Evolutionary conservation across 1,140 invertebrate genomes (phyloP).

Genomic region (Drosophila mauritiana): DNA sequence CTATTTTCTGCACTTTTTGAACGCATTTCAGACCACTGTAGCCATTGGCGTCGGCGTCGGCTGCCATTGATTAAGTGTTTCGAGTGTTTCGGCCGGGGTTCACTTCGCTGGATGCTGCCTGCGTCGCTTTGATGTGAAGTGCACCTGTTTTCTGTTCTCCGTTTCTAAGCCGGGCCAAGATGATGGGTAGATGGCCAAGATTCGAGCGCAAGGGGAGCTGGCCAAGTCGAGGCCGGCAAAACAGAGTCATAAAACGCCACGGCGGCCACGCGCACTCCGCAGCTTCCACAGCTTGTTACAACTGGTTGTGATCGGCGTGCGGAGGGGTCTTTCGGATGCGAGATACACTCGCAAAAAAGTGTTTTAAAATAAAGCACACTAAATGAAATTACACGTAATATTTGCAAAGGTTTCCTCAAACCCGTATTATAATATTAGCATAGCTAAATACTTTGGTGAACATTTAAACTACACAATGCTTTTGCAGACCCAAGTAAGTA

Average conservation of each 20-base stretch:
- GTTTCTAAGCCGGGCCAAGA: slow-evolving; percentile 45
- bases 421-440: no score
- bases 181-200: slow-evolving; percentile 9
- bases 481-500: no score
- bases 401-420: no score
- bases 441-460: no score
- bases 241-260: slow-evolving; percentile 80
- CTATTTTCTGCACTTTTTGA: background rate
- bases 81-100: slow-evolving; percentile 57
- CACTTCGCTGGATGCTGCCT: slow-evolving; percentile 36
- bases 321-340: slow-evolving; percentile 1
- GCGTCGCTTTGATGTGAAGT: slow-evolving; percentile 73
- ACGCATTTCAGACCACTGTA: slow-evolving; percentile 25
- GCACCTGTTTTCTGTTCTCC: slow-evolving; percentile 74
- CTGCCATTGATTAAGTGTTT: slow-evolving; percentile 79
- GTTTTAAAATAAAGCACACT: no score
- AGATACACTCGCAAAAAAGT: slow-evolving; percentile 2
- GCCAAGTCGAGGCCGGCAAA: slow-evolving; percentile 48
- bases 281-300: slow-evolving; percentile 67
- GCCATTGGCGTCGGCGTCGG: slow-evolving; percentile 44
- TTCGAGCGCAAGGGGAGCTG: background rate
- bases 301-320: slow-evolving; percentile 61
- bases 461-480: no score
- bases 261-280: slow-evolving; percentile 61
- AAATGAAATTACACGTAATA: no score